Conservation (phyloP, 2,888 invertebrate species). For the Leucophenga montana region DNA sequence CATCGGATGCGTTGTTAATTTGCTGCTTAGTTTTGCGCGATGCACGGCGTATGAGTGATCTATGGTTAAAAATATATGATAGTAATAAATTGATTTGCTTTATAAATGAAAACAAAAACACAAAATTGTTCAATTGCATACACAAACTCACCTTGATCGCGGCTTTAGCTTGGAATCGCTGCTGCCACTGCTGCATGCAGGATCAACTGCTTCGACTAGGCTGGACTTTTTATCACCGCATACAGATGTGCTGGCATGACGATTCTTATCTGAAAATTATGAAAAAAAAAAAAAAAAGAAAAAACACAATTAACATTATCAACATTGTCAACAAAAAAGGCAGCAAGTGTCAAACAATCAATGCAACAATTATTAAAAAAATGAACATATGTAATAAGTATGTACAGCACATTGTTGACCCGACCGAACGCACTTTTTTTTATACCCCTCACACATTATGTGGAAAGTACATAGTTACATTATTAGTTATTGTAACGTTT, state of each 20-base stretch:
- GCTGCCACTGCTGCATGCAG: conserved; percentile 61
- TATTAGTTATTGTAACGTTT: too few relatives aligned
- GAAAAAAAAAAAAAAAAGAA: not conserved
- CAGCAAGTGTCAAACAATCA: too few relatives aligned
- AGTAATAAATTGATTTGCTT: conserved; percentile 13
- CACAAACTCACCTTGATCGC: conserved; percentile 74
- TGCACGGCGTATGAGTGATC: conserved; percentile 85
- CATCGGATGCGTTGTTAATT: conserved; percentile 82
- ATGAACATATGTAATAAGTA: too few relatives aligned
- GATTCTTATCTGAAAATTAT: conserved; percentile 65
- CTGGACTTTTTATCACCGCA: conserved; percentile 67
- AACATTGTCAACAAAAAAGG: not conserved
- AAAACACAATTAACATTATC: not conserved
- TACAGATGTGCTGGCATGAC: conserved; percentile 71
- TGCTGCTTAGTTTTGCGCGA: conserved; percentile 87
- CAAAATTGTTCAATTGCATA: not conserved
- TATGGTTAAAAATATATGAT: conserved; percentile 44
- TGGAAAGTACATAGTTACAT: too few relatives aligned
- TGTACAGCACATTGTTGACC: too few relatives aligned
- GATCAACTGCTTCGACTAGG: conserved; percentile 67
- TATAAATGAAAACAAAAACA: not conserved
- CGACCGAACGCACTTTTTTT: too few relatives aligned
- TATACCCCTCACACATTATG: too few relatives aligned
- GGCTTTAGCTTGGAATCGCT: conserved; percentile 77
- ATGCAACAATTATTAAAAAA: too few relatives aligned